phyloP scores from a whole-genome alignment of 2,113 vertebrate genomes.

The Antigone vipio region DNA sequence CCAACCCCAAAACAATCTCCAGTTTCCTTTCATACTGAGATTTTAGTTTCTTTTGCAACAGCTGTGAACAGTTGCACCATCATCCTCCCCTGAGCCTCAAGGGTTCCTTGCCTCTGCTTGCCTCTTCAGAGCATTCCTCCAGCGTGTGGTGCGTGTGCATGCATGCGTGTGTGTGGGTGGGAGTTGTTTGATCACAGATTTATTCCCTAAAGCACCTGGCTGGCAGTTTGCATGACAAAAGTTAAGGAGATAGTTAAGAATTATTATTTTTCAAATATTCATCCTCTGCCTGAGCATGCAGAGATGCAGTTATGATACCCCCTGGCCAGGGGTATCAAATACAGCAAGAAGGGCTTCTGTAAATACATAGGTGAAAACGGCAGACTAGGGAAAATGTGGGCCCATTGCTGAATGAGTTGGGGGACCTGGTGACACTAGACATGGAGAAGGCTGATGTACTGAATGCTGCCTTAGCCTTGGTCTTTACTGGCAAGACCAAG shows the following conservation, averaged over 20 bases:
- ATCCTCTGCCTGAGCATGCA: not conserved
- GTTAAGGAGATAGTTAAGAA: not conserved
- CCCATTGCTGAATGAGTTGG: too few species aligned
- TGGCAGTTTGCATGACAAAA: not conserved
- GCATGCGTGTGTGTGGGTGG: not conserved
- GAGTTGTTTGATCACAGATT: not conserved
- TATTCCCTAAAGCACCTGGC: not conserved
- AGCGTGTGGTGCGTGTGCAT: accelerated
- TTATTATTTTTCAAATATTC: not conserved
- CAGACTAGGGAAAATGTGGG: not conserved
- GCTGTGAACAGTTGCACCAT: not conserved
- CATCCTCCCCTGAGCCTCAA: not conserved
- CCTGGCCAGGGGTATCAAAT: not conserved
- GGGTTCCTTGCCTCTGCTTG: not conserved
- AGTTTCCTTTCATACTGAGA: not conserved
- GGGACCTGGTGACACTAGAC: too few species aligned
- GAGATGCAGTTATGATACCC: not conserved
- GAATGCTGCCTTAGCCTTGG: too few species aligned
- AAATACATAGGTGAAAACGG: not conserved
- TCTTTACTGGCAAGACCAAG: too few species aligned
- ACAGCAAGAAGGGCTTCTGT: not conserved
- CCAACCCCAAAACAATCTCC: not conserved
- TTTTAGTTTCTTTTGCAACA: not conserved
- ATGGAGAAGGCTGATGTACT: too few species aligned
- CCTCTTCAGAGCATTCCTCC: not conserved